Evolutionary conservation across 2,888 invertebrate species (phyloP), one percentile per base, ranked within the genome.

Genomic region (Operophtera brumata): DNA sequence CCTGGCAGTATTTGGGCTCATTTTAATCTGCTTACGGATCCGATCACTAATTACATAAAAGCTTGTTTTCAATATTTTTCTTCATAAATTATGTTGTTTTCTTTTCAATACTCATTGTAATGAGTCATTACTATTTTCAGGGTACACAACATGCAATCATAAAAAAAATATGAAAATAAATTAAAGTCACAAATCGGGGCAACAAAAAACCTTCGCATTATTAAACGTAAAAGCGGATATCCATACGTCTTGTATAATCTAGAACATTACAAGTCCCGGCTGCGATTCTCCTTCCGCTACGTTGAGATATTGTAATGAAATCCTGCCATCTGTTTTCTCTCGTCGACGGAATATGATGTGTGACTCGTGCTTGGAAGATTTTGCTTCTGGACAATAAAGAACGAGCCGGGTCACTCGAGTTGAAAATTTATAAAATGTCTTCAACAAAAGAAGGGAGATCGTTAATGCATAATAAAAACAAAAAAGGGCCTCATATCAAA

Each of bases 251-350:
- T 80, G 77, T 78, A 80, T 82, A 82, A 83, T 81, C 78, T 78
- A 75, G 75, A 77, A 78, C 77, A 76, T 81, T 79, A 81, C 76
- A 78, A 80, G 75, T 75, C 70, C 72, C 77, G 76, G 71, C 74
- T 80, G 80, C 80, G 82, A 79, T 82, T 80, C 78, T 73, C 77
- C 78, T 82, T 83, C 78, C 80, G 80, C 80, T 57, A 77, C 75
- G 73, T 72, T 84, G 83, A 85, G 77, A 82, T 84, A 86, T 84
- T 86, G 85, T 86, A 86, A 86, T 85, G 85, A 85, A 86, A 85
- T 84, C 82, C 78, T 73, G 77, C 85, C 86, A 84, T 86, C 86
- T 86, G 87, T 83, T 85, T 84, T 84, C 82, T 81, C 79, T 84
- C 83, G 75, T 74, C 73, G 68, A 66, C 75, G 76, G 80, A 78